phyloP scores from a whole-genome alignment of 2,113 vertebrate species.

The Chloropsis cyanopogon region DNA sequence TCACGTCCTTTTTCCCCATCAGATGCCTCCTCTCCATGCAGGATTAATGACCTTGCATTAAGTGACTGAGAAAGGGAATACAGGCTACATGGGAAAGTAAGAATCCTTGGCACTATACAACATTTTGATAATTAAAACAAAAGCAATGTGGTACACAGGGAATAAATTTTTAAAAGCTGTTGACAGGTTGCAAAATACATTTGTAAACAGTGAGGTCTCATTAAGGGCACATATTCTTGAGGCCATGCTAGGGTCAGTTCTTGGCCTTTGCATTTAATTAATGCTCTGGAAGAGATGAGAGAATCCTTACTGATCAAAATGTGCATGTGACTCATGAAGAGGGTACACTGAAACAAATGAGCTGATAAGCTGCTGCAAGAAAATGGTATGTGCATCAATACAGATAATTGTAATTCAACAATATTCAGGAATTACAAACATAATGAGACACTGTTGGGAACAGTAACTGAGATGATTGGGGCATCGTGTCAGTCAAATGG shows the following conservation, averaged over 20 bases:
- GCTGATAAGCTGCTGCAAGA: background rate
- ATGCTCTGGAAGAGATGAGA: background rate
- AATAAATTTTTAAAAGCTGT: background rate
- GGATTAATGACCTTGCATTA: background rate
- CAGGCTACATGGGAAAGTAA: background rate
- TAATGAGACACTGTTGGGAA: slow-evolving; percentile 4
- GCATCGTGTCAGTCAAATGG: background rate
- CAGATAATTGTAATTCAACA: slow-evolving; percentile 2
- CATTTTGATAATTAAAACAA: background rate
- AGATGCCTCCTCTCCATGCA: background rate
- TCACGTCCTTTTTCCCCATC: background rate
- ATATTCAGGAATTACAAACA: slow-evolving; percentile 1
- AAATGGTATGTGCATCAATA: background rate
- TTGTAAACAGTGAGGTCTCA: background rate
- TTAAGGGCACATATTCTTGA: background rate
- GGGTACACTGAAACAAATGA: background rate
- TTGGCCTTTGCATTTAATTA: background rate
- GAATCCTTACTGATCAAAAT: background rate
- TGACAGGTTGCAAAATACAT: background rate
- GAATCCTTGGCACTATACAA: background rate
- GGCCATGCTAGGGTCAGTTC: background rate
- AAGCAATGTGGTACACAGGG: background rate
- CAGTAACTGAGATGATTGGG: background rate
- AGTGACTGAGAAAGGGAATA: background rate
- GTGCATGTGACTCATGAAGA: background rate